Percentiles rank a stretch among this genome's conserved stretches.
Evolutionary conservation across 2,113 vertebrate genomes (phyloP).

Genomic region (Apteryx mantelli): DNA sequence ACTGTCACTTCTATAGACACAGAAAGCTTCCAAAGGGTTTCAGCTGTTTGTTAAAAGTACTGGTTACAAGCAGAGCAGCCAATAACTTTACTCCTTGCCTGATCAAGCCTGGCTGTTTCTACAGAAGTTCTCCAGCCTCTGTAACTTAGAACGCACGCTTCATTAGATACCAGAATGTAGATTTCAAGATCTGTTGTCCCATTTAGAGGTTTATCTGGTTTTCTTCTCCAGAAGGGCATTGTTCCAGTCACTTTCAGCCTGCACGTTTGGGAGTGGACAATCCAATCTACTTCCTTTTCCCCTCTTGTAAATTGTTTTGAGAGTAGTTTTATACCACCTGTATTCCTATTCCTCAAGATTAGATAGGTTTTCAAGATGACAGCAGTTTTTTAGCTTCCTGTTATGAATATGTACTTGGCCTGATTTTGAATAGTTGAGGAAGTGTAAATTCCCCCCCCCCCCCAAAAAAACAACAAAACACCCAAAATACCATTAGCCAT

Average conservation of each 20-base stretch:
- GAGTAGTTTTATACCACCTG: background rate
- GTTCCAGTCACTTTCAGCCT: background rate
- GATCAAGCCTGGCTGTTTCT: background rate
- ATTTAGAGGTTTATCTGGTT: background rate
- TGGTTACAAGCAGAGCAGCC: background rate
- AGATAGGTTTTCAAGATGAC: background rate
- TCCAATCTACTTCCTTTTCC: background rate
- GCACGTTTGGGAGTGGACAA: background rate
- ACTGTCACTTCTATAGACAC: background rate
- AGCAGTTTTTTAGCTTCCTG: slow-evolving; percentile 22
- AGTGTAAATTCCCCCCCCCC: background rate
- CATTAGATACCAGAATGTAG: background rate
- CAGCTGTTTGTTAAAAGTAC: background rate
- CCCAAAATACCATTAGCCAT: background rate
- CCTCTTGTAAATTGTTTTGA: background rate
- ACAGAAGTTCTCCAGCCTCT: accelerated
- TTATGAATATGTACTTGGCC: background rate
- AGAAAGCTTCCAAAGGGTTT: background rate
- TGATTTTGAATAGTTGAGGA: slow-evolving; percentile 14
- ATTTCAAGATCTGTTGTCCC: background rate
- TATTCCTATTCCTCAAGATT: background rate
- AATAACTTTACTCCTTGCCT: background rate
- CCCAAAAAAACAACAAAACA: background rate
- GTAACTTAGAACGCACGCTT: accelerated
- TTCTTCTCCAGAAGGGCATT: background rate